phyloP scores from a whole-genome alignment of 2,797 vertebrate species.

The Cercopithecus neglectus region DNA sequence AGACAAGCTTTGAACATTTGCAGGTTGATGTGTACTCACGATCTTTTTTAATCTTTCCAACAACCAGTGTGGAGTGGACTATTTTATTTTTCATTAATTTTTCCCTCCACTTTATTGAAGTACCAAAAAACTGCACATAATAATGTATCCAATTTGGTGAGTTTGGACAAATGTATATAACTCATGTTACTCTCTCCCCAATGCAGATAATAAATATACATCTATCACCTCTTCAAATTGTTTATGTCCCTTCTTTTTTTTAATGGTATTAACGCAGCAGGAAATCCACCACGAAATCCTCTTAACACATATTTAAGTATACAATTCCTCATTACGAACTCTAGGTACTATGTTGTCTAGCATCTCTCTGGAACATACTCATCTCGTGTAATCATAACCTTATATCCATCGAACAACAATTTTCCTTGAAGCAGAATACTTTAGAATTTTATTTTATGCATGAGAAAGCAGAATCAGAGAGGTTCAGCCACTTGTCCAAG shows the following conservation, averaged over 20 bases:
- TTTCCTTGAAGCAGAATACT: background rate
- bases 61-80: background rate
- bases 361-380: background rate
- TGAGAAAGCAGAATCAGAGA: background rate
- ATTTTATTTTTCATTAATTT: background rate
- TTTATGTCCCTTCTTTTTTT: background rate
- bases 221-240: background rate
- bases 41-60: background rate
- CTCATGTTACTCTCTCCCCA: background rate
- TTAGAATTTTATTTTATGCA: background rate
- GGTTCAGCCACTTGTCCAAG: background rate
- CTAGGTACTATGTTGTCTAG: too few species aligned
- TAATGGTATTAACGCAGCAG: background rate
- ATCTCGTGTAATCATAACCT: background rate
- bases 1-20: background rate
- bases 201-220: background rate
- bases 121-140: background rate
- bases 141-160: background rate
- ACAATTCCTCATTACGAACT: too few species aligned
- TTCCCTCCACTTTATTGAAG: background rate
- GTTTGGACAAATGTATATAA: background rate
- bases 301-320: background rate
- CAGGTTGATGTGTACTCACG: background rate
- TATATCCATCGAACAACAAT: background rate
- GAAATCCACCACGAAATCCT: background rate